Conservation (phyloP, 2,797 vertebrate species). For the Danio jaintianensis region DNA sequence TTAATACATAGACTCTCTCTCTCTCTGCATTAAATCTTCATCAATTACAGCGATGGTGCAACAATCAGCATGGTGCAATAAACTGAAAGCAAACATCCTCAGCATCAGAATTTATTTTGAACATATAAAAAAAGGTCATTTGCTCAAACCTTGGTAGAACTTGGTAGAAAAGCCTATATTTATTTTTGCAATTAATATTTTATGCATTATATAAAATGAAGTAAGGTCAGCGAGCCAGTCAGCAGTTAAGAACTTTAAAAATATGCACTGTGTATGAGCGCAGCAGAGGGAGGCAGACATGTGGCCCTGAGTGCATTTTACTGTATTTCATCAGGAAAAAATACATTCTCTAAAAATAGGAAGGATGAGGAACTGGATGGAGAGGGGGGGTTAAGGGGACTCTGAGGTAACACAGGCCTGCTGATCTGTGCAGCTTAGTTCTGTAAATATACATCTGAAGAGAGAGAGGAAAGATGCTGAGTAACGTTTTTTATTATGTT, state of each 20-base stretch:
- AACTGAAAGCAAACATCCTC: neutral
- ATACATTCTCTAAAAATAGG: slow-evolving; percentile 59
- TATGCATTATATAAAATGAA: slow-evolving; percentile 66
- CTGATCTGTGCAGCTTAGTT: slow-evolving; percentile 33
- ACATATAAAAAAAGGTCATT: slow-evolving; percentile 55
- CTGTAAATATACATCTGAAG: slow-evolving; percentile 30
- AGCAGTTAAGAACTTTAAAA: slow-evolving; percentile 52
- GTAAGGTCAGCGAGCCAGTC: slow-evolving; percentile 60
- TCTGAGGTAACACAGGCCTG: slow-evolving; percentile 51
- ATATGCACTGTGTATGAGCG: slow-evolving; percentile 46
- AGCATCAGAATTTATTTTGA: neutral
- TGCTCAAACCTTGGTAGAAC: slow-evolving; percentile 44
- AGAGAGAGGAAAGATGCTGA: slow-evolving; percentile 32
- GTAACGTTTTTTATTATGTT: slow-evolving; percentile 38
- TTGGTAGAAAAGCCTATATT: slow-evolving; percentile 60
- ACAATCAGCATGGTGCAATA: neutral
- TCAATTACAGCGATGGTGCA: neutral
- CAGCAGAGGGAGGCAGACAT: slow-evolving; percentile 55
- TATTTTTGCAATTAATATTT: slow-evolving; percentile 61
- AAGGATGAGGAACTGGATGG: slow-evolving; percentile 42
- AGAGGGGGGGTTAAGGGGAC: slow-evolving; percentile 29
- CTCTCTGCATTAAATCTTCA: neutral
- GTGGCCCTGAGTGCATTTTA: slow-evolving; percentile 67
- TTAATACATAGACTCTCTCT: neutral
- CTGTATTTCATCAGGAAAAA: slow-evolving; percentile 63